Percentiles rank a stretch among this genome's conserved stretches.
These are phyloP conservation scores for Paramisgurnus dabryanus DNA, from an alignment of 2,113 vertebrate genomes.

Conservation along the genomic window DNA sequence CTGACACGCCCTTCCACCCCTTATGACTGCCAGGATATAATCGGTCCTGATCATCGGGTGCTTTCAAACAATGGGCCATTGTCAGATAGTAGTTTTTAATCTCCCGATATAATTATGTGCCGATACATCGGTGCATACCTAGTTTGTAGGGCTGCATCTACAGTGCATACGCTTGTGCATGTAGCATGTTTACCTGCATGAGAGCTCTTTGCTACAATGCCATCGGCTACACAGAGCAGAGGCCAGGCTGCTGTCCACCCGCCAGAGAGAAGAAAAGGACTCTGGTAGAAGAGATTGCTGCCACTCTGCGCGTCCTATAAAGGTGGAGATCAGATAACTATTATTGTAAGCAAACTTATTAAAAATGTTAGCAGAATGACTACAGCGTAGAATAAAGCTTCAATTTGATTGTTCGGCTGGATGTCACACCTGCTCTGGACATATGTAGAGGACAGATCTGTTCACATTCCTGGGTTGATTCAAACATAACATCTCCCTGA, in stretches of 20 bases:
- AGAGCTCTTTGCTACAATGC: constrained; percentile 80
- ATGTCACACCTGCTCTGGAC: constrained; percentile 82
- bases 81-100: no score
- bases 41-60: no score
- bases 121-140: no score
- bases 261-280: constrained; percentile 77
- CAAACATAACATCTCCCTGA: constrained; percentile 82
- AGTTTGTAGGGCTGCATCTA: neutral
- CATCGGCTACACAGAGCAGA: constrained; percentile 84
- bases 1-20: no score
- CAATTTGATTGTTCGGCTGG: neutral
- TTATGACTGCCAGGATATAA: no score
- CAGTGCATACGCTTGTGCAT: neutral
- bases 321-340: neutral
- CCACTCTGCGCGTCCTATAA: constrained; percentile 83
- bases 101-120: no score
- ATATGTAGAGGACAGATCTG: constrained; percentile 84
- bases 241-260: constrained; percentile 84
- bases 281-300: constrained; percentile 84
- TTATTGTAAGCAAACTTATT: neutral
- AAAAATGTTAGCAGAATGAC: neutral
- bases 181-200: constrained; percentile 80
- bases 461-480: constrained; percentile 83
- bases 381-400: neutral
- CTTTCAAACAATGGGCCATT: no score